Base-by-base conservation (phyloP, 2,113 vertebrate genomes). In the Paradisaea rubra region DNA sequence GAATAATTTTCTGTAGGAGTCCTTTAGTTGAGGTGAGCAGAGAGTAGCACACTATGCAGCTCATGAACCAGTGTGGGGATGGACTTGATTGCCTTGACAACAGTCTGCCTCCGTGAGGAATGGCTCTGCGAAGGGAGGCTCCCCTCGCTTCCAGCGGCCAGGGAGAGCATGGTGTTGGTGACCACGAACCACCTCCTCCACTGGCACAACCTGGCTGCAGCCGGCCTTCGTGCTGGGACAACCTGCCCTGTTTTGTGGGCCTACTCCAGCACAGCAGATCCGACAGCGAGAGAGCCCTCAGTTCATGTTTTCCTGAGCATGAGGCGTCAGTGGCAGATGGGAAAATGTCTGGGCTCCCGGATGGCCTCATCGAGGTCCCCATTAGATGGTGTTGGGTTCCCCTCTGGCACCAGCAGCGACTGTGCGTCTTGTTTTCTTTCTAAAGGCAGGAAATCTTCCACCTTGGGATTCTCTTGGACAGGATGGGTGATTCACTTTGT, bases 221-320 rank as follows among this genome's bases (percentile, higher is more conserved):
- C 53, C 49, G 28, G 8, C 27, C 24, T 8, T 57, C 70, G 47
- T 35, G 64, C 25, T 57, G 52, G 28, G 30, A 21, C 17, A 50
- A 7, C 24, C n/a, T 42, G 35, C 59, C 71, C 21, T 2, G 0
- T 31, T 73, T 30, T 63, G 21, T 44, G 64, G 39, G 37, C 30
- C 15, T 81, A 3, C 15, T 71, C 44, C 65, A 83, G n/a, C 19
- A 41, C 1, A 50, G 65, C 30, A 33, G 9, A 39, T 3, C 33
- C 1, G 0, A 7, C 60, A 47, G 24, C 0, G 0, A 59, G n/a
- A 70, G 6, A 66, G 22, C 13, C n/a, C 1, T 0, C 0, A 1
- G 44, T 15, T 45, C 21, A 10, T 31, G 12, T 44, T 74, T 91
- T 57, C 42, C 59, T 1, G 3, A 73, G 22, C 23, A 3, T 66